A percentile compares a stretch with the other conserved stretches of the same genome.
These are phyloP conservation scores for Sander vitreus DNA, from an alignment of 2,113 vertebrate species.

Conservation along the genomic window DNA sequence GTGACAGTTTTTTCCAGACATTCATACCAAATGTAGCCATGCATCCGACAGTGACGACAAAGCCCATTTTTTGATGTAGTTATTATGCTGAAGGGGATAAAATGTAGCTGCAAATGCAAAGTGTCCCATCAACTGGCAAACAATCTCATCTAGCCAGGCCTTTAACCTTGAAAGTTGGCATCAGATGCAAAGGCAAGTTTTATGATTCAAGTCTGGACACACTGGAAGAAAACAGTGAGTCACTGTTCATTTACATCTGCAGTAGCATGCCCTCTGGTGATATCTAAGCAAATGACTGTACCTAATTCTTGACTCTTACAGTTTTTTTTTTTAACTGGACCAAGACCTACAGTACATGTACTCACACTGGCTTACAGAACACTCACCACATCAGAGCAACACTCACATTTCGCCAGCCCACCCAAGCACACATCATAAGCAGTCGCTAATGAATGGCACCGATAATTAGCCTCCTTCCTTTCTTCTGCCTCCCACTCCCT, in stretches of 20 bases:
- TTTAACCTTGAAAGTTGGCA: conserved; percentile 73
- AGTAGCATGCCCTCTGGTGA: conserved; percentile 42
- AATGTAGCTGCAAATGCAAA: conserved; percentile 49
- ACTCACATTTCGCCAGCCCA: conserved; percentile 55
- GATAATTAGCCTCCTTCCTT: conserved; percentile 74
- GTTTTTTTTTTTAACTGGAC: background rate
- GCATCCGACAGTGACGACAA: background rate
- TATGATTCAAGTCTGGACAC: conserved; percentile 54
- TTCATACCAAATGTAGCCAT: background rate
- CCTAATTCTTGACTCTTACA: conserved; percentile 26
- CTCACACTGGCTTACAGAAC: conserved; percentile 11
- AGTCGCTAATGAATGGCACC: conserved; percentile 66
- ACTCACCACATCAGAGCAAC: conserved; percentile 37
- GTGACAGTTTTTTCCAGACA: background rate
- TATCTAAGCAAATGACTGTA: conserved; percentile 36
- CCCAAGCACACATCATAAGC: conserved; percentile 64
- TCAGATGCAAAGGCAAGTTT: conserved; percentile 55
- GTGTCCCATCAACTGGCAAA: conserved; percentile 60
- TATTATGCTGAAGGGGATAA: background rate
- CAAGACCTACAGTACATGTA: background rate
- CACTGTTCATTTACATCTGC: conserved; percentile 65
- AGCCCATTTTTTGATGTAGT: background rate
- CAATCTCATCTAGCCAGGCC: conserved; percentile 52
- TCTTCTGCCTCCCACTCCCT: conserved; percentile 73
- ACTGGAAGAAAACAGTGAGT: conserved; percentile 55